Evolutionary conservation across 2,797 vertebrate species (phyloP).

Genomic region (Oreochromis grahami): DNA sequence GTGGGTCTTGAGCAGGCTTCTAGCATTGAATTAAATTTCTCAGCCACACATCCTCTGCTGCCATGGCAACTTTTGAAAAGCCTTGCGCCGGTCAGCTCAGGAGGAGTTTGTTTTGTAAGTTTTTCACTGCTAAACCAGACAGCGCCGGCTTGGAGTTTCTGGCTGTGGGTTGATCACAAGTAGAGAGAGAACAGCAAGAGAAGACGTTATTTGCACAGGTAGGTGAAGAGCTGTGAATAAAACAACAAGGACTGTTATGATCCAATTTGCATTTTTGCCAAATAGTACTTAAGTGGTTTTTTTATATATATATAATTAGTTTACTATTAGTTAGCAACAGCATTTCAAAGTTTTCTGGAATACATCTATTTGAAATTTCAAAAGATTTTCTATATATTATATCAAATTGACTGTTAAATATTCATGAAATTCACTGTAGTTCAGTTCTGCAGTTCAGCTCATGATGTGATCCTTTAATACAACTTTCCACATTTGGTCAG

Average conservation of each 20-base stretch:
- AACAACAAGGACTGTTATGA: neutral
- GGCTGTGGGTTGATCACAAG: neutral
- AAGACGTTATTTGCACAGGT: neutral
- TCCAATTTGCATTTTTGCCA: neutral
- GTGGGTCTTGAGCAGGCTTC: neutral
- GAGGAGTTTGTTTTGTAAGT: constrained; percentile 38
- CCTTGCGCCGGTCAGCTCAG: constrained; percentile 10
- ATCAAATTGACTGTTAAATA: neutral
- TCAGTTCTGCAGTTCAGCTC: neutral
- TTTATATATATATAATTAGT: neutral
- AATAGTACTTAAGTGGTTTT: neutral
- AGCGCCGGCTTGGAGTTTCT: constrained; percentile 35
- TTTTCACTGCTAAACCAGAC: constrained; percentile 59
- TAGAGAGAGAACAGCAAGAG: neutral
- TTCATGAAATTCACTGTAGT: neutral
- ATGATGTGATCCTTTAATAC: neutral
- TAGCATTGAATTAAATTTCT: constrained; percentile 51
- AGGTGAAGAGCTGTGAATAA: neutral
- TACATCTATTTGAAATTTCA: neutral
- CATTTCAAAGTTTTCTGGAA: neutral
- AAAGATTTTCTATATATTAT: neutral
- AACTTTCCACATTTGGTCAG: neutral
- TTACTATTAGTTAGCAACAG: neutral
- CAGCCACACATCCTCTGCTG: constrained; percentile 33
- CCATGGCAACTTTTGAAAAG: constrained; percentile 49